Evolutionary conservation across 2,113 vertebrate genomes (phyloP).

Genomic region (Probosciger aterrimus): DNA sequence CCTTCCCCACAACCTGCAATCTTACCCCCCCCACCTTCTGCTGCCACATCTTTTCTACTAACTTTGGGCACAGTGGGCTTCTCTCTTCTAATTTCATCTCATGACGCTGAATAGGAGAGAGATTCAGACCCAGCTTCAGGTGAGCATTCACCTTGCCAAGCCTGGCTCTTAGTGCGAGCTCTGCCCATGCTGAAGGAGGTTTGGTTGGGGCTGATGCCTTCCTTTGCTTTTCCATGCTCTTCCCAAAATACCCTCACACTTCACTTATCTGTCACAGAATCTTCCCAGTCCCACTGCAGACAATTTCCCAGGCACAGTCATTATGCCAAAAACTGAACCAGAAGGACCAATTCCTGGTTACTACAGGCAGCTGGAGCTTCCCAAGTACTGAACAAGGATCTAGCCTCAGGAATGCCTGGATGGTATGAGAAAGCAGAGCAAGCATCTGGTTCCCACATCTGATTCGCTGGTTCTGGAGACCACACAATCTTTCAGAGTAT

Average conservation of each 20-base stretch:
- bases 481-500: background rate
- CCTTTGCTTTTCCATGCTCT: background rate
- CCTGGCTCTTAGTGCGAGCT: background rate
- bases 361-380: background rate
- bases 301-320: background rate
- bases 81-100: background rate
- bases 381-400: background rate
- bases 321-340: background rate
- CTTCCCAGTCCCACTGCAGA: background rate
- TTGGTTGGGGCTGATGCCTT: background rate
- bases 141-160: background rate
- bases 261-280: accelerated
- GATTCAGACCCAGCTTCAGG: background rate
- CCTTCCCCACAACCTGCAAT: background rate
- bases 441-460: background rate
- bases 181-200: background rate
- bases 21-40: background rate
- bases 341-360: background rate
- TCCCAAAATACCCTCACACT: background rate
- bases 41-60: background rate
- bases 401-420: background rate
- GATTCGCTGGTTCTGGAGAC: background rate
- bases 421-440: background rate
- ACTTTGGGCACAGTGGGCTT: background rate
- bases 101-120: background rate